Conservation (phyloP, 2,797 vertebrate species). For the Pipistrellus kuhlii region DNA sequence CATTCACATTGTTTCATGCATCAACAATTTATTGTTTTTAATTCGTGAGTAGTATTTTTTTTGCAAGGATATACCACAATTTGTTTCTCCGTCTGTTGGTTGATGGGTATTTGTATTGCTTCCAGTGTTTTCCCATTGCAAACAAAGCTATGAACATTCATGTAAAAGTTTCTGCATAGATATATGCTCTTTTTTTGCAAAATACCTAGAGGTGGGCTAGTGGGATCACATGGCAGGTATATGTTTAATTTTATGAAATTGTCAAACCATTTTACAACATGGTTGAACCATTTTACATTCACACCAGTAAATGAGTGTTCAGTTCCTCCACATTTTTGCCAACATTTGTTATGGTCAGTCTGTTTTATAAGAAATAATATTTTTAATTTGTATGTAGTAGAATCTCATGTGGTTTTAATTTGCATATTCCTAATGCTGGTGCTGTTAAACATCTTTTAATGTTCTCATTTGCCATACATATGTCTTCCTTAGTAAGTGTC, state of each 20-base stretch:
- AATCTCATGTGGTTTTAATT: background rate
- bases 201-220: background rate
- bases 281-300: background rate
- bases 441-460: background rate
- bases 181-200: background rate
- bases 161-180: background rate
- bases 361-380: background rate
- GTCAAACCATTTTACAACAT: background rate
- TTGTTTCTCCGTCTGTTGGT: background rate
- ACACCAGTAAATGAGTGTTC: background rate
- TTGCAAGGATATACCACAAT: too few relatives aligned
- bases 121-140: background rate
- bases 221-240: background rate
- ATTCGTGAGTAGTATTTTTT: background rate
- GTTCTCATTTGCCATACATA: background rate
- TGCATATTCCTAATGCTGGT: background rate
- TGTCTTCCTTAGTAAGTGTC: background rate
- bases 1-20: background rate
- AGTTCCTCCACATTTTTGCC: background rate
- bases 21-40: background rate
- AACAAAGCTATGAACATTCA: background rate
- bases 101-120: background rate
- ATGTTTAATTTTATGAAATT: background rate
- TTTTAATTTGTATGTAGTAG: background rate
- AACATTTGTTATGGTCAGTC: background rate